Percentiles rank a stretch among this genome's conserved stretches.
Evolutionary conservation across 2,113 vertebrate genomes (phyloP).

Genomic region (Gnathonemus longibarbis): DNA sequence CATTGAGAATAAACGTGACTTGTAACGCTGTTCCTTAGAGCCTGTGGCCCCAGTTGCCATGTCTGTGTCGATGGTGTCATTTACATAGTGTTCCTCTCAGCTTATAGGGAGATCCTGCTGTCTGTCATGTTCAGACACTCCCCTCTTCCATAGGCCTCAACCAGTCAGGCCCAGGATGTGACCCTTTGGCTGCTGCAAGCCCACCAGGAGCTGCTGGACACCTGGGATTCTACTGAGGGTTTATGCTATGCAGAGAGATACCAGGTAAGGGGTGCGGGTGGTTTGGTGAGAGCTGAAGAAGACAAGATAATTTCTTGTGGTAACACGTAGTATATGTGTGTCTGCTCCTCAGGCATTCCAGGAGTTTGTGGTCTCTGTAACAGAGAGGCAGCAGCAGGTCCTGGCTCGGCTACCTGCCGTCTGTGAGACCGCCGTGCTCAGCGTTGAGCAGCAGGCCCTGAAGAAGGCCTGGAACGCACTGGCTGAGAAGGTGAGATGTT

Average conservation of each 20-base stretch:
- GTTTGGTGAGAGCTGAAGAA: background rate
- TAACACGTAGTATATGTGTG: background rate
- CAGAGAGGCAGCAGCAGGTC: background rate
- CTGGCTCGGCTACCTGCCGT: background rate
- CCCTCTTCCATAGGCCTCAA: background rate
- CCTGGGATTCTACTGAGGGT: constrained; percentile 48
- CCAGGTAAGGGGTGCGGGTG: constrained; percentile 52
- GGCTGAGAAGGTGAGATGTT: background rate
- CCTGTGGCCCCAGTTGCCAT: background rate
- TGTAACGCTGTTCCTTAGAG: background rate
- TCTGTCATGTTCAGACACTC: background rate
- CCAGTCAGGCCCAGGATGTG: background rate
- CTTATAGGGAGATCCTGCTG: background rate
- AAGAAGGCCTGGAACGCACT: background rate
- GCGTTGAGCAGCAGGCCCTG: background rate
- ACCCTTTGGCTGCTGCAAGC: background rate
- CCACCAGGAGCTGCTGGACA: constrained; percentile 26
- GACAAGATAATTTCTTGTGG: background rate
- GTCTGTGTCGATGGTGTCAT: background rate
- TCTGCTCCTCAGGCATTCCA: background rate
- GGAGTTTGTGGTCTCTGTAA: background rate
- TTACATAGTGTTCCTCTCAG: background rate
- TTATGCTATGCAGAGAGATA: constrained; percentile 53
- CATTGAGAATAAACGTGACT: background rate
- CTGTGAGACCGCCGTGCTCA: background rate